Evolutionary conservation across 2,888 invertebrate genomes (phyloP), one percentile per base, ranked within the genome.

Genomic region (Lacanobia wlatinum): DNA sequence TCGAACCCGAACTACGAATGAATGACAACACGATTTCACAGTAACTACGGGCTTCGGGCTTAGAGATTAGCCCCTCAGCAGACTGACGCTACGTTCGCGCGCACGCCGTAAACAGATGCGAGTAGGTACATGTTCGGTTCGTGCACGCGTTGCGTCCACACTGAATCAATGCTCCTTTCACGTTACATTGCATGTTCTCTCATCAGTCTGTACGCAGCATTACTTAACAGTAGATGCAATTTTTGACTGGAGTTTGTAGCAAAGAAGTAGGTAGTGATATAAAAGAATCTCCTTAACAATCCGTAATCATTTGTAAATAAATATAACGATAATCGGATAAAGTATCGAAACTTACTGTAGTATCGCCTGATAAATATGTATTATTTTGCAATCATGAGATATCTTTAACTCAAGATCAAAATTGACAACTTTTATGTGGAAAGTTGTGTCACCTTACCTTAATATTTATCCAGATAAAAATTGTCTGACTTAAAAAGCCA

Each of bases 301-400:
- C 9, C n/a, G 4, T 58, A 70, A 56, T 50, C 6, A 70, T n/a
- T n/a, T 46, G 28, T 38, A 38, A 70, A 69, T 59, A 70, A 43
- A 59, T 21, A 18, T 34, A 14, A 38, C 28, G 43, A 43, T 28
- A 55, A 40, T 46, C 10, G 38, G 23, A 65, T 65, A 38, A 65
- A 73, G 52, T 66, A 65, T 74, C 50, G 43, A 56, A 56, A 43
- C 48, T 46, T 43, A 72, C n/a, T 28, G 1, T 12, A 59, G 23
- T 40, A 18, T 38, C 16, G 48, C 43, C 43, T 63, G n/a, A 55
- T 16, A 28, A 50, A 48, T 61, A 46, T 23, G 0, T 40, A 40
- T 12, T 40, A 40, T 40, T 40, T 40, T 12, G 12, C 12, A 40
- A 40, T 40, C 40, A 12, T 40, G 10, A 40, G 0, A 12, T 40